Percentiles rank a stretch among this genome's conserved stretches.
Conservation (phyloP, 2,113 vertebrate species). For the Phoxinus phoxinus region DNA sequence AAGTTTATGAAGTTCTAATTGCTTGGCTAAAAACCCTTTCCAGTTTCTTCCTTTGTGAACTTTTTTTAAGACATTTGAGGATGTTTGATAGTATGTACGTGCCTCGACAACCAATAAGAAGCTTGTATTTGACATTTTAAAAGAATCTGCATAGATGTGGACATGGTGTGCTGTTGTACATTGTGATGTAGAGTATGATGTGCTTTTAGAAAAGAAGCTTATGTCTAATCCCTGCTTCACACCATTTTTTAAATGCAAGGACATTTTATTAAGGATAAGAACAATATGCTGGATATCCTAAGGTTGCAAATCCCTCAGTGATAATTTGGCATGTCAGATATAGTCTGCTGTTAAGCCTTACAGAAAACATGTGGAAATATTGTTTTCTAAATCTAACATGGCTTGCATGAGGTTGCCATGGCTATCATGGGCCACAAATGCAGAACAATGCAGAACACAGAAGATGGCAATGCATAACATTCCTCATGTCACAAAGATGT, state of each 20-base stretch:
- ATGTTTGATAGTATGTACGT: not conserved
- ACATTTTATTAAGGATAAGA: constrained; percentile 12
- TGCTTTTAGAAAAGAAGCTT: constrained; percentile 48
- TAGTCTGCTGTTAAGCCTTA: constrained; percentile 19
- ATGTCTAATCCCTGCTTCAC: constrained; percentile 22
- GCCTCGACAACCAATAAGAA: not conserved
- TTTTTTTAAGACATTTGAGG: not conserved
- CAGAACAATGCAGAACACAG: not conserved
- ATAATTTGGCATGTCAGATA: constrained; percentile 25
- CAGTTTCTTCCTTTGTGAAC: constrained; percentile 11
- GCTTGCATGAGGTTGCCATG: not conserved
- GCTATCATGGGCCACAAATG: not conserved
- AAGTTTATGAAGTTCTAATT: not conserved
- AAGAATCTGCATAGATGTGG: not conserved
- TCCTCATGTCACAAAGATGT: constrained; percentile 5
- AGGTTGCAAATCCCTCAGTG: constrained; percentile 18
- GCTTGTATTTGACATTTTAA: constrained; percentile 1
- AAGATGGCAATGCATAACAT: not conserved
- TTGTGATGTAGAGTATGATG: constrained; percentile 5
- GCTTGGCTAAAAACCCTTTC: not conserved
- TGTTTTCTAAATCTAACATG: constrained; percentile 23
- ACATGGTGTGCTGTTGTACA: not conserved
- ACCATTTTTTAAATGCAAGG: constrained; percentile 15
- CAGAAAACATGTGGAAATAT: not conserved
- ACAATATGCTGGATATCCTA: constrained; percentile 20